Conservation (phyloP, 1,140 invertebrate genomes). For the Dufourea novaeangliae region DNA sequence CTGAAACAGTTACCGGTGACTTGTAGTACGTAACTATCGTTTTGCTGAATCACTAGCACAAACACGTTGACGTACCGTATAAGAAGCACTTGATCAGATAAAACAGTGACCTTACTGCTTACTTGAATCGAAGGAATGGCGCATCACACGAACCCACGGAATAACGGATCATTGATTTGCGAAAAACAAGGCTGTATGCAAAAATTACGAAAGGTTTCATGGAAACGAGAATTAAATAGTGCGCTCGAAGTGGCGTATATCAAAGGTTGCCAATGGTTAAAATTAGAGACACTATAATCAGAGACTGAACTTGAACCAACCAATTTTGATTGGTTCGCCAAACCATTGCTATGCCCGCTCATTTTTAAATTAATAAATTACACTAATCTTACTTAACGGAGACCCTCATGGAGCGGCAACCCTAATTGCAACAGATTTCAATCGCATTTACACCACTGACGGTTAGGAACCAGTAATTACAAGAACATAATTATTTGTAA, state of each 20-base stretch:
- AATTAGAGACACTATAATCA: no score
- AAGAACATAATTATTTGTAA: no score
- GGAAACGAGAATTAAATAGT: slow-evolving; percentile 15
- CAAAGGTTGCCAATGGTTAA: no score
- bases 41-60: slow-evolving; percentile 71
- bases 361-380: no score
- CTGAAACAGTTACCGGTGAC: slow-evolving; percentile 17
- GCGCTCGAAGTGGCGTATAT: not conserved
- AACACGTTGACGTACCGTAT: slow-evolving; percentile 6
- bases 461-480: no score
- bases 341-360: no score
- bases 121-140: slow-evolving; percentile 8
- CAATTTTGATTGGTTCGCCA: no score
- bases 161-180: slow-evolving; percentile 3
- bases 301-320: no score
- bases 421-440: no score
- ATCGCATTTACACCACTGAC: no score
- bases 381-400: no score
- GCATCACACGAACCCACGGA: not conserved
- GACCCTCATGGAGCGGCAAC: no score
- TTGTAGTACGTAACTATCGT: slow-evolving; percentile 32
- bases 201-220: not conserved
- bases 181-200: not conserved
- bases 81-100: not conserved
- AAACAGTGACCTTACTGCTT: slow-evolving; percentile 26